Evolutionary conservation across 2,797 vertebrate species (phyloP).

Genomic region (Psittacula derbiana): DNA sequence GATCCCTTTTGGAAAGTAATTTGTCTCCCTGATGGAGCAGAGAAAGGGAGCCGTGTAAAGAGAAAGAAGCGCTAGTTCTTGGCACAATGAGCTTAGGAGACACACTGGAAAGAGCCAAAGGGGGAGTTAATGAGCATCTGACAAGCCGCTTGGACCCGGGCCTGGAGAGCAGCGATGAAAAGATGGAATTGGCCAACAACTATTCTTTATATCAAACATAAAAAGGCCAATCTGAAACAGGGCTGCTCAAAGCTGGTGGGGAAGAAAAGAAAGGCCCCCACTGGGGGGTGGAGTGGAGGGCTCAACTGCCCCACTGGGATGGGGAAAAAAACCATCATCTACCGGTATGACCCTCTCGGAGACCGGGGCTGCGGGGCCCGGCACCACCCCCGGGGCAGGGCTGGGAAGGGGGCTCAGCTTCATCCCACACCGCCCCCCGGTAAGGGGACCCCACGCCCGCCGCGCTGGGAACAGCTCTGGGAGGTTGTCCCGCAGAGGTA

Average conservation of each 20-base stretch:
- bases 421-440: not conserved
- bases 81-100: constrained; percentile 91
- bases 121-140: constrained; percentile 96
- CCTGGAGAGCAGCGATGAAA: constrained; percentile 88
- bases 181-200: constrained; percentile 84
- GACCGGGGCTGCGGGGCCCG: not conserved
- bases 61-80: constrained; percentile 86
- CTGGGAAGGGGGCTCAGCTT: not conserved
- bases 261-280: constrained; percentile 76
- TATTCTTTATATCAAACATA: constrained; percentile 87
- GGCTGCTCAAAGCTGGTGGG: constrained; percentile 83
- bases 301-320: constrained; percentile 57
- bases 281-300: constrained; percentile 66
- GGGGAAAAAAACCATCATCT: not conserved
- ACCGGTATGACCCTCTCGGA: not conserved
- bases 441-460: not conserved
- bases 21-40: constrained; percentile 87
- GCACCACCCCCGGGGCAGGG: not conserved
- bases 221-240: constrained; percentile 88
- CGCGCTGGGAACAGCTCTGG: not conserved
- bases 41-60: constrained; percentile 85
- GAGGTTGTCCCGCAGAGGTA: not conserved
- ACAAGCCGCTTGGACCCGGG: constrained; percentile 88
- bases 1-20: constrained; percentile 89
- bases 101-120: constrained; percentile 89